Conservation (phyloP, 23 tunicate species). For the Halocynthia aurantium region DNA sequence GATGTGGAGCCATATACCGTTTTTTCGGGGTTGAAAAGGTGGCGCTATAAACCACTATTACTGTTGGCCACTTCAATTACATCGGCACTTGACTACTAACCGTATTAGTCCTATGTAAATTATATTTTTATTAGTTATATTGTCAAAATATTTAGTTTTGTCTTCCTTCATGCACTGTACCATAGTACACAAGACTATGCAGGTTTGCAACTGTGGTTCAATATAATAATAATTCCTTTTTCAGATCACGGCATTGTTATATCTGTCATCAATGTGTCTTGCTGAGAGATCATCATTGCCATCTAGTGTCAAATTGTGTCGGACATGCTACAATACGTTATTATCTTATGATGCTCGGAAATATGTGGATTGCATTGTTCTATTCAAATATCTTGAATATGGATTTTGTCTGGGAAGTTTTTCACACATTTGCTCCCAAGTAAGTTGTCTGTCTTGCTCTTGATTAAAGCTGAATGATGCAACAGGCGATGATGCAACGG, state of each 20-base stretch:
- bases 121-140: background rate
- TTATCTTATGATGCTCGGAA: slow-evolving; percentile 53
- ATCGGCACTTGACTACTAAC: too few species aligned
- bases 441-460: slow-evolving; percentile 12
- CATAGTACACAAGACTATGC: background rate
- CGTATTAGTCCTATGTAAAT: too few species aligned
- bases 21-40: too few species aligned
- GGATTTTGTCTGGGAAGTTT: slow-evolving; percentile 52
- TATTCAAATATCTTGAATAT: slow-evolving; percentile 74
- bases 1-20: too few species aligned
- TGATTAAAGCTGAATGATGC: too few species aligned
- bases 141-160: background rate
- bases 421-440: slow-evolving; percentile 28
- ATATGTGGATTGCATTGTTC: slow-evolving; percentile 79
- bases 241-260: slow-evolving; percentile 76
- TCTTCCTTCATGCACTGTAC: background rate
- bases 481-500: too few species aligned
- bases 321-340: slow-evolving; percentile 87
- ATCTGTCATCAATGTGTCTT: slow-evolving; percentile 61
- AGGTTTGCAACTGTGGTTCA: background rate
- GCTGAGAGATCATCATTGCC: slow-evolving; percentile 91
- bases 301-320: slow-evolving; percentile 78
- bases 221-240: background rate
- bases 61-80: too few species aligned
- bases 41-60: too few species aligned